Conservation (phyloP, 2,113 vertebrate genomes). For the Corapipo altera region DNA sequence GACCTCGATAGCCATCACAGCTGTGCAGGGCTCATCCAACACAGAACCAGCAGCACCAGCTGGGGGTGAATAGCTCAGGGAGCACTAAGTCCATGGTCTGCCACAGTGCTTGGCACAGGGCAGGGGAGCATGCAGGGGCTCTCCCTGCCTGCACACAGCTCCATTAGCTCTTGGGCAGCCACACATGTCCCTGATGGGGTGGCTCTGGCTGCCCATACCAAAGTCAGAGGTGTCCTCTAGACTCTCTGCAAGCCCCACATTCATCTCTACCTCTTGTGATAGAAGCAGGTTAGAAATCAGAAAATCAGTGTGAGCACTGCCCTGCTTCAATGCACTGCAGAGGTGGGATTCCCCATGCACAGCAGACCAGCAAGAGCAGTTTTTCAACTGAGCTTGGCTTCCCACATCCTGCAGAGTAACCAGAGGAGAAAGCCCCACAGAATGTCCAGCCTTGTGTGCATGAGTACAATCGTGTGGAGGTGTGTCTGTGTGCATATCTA, state of each 20-base stretch:
- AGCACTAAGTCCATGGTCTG: rapidly evolving
- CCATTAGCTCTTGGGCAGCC: neutral
- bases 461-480: neutral
- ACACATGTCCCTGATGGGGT: rapidly evolving
- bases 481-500: neutral
- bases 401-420: neutral
- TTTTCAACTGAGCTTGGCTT: neutral
- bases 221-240: neutral
- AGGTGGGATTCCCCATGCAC: neutral
- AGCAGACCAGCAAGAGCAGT: neutral
- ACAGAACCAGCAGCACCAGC: rapidly evolving
- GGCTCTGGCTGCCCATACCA: neutral
- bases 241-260: neutral
- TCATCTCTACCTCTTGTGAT: neutral
- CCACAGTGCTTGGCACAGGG: rapidly evolving
- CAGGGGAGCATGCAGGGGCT: neutral
- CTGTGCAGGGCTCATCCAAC: neutral
- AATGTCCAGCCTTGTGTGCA: rapidly evolving
- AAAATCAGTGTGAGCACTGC: rapidly evolving
- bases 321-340: neutral
- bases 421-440: neutral
- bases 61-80: rapidly evolving
- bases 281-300: neutral
- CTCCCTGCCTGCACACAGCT: neutral
- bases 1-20: rapidly evolving